A percentile compares a stretch with the other conserved stretches of the same genome.
Evolutionary conservation across 2,113 vertebrate genomes (phyloP).

Genomic region (Collichthys lucidus): DNA sequence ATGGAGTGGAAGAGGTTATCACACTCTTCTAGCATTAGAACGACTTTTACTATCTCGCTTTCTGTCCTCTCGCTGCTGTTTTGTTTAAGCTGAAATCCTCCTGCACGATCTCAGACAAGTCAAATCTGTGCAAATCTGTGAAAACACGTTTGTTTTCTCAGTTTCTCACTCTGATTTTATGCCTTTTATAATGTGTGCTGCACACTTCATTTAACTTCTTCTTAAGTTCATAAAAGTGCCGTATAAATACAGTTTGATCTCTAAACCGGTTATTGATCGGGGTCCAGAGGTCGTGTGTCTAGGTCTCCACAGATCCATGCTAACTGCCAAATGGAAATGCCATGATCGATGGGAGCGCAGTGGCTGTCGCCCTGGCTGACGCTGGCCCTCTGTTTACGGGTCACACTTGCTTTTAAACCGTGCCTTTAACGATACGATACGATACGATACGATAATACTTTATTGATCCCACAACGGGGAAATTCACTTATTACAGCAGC

Average conservation of each 20-base stretch:
- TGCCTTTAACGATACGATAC: too few species aligned
- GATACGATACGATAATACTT: too few species aligned
- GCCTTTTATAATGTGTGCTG: neutral
- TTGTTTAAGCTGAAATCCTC: neutral
- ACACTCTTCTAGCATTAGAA: neutral
- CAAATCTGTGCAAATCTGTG: neutral
- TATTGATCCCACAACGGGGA: too few species aligned
- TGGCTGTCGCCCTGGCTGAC: neutral
- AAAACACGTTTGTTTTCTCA: neutral
- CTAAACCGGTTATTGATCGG: constrained; percentile 38
- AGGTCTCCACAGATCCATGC: neutral
- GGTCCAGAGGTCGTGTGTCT: constrained; percentile 33
- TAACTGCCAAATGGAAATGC: constrained; percentile 37
- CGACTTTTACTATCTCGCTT: neutral
- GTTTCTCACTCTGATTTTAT: neutral
- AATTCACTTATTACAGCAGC: too few species aligned
- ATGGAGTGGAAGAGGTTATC: too few species aligned
- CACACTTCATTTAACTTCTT: neutral
- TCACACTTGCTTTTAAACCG: constrained; percentile 32
- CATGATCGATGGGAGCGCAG: constrained; percentile 40
- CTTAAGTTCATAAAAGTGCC: neutral
- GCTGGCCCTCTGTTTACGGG: constrained; percentile 24
- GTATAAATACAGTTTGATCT: neutral
- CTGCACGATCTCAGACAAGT: neutral
- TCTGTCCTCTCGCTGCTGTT: neutral